These are phyloP conservation scores for Drosophila tanythrix DNA, from an alignment of 2,888 invertebrate species.

Conservation along the genomic window DNA sequence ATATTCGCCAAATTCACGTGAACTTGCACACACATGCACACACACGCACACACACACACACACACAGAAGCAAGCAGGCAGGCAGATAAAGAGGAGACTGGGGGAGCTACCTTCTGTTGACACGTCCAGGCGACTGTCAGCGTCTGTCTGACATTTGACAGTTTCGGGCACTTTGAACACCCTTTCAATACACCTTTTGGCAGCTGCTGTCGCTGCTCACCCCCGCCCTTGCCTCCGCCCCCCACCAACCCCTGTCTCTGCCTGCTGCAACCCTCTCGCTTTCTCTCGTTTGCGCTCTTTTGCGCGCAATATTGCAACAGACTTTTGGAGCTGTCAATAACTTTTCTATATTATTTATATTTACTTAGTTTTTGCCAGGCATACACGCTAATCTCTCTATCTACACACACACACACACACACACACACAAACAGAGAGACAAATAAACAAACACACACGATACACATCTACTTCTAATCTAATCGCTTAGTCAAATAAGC, in stretches of 20 bases:
- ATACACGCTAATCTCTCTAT: constrained; percentile 47
- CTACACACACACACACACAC: constrained; percentile 12
- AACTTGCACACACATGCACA: constrained; percentile 24
- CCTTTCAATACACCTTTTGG: constrained; percentile 59
- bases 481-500: constrained; percentile 73
- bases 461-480: constrained; percentile 58
- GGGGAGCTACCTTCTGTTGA: constrained; percentile 63
- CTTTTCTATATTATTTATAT: constrained; percentile 55
- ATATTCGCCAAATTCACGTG: constrained; percentile 56
- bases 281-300: constrained; percentile 3
- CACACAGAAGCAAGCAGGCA: constrained; percentile 11
- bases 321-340: constrained; percentile 69
- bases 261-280: constrained; percentile 33
- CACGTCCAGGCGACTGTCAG: constrained; percentile 76
- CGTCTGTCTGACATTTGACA: constrained; percentile 75
- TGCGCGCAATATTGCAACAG: constrained; percentile 67
- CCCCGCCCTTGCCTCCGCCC: neutral
- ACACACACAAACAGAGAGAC: constrained; percentile 9
- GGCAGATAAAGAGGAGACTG: neutral
- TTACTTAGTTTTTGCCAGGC: constrained; percentile 46
- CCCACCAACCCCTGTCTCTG: neutral
- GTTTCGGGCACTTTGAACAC: constrained; percentile 62
- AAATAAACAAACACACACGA: neutral
- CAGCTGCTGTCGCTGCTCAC: constrained; percentile 30
- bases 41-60: constrained; percentile 14